These are phyloP conservation scores for Dioctria linearis DNA, from an alignment of 2,888 invertebrate species.

Conservation along the genomic window DNA sequence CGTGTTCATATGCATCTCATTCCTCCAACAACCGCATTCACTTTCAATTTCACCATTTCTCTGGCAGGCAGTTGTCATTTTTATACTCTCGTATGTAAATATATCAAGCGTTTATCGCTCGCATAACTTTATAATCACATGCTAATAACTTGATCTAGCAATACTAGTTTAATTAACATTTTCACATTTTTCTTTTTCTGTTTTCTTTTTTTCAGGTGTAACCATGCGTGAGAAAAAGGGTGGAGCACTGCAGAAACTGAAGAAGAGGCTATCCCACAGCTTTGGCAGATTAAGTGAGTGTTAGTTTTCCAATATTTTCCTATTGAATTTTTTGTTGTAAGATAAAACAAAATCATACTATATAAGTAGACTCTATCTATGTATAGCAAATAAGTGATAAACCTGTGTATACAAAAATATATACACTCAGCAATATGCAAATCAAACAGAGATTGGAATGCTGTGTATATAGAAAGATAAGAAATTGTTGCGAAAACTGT, in stretches of 20 bases:
- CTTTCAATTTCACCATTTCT: constrained; percentile 42
- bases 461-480: background rate
- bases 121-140: constrained; percentile 5
- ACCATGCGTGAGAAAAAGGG: constrained; percentile 95
- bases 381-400: too few relatives aligned
- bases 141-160: constrained; percentile 37
- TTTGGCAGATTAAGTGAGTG: constrained; percentile 97
- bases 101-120: background rate
- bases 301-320: background rate
- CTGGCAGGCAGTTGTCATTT: background rate
- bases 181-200: constrained; percentile 52
- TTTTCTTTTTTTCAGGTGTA: constrained; percentile 78
- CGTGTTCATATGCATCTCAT: background rate
- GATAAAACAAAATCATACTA: background rate
- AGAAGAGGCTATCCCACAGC: constrained; percentile 95
- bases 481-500: constrained; percentile 28
- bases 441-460: constrained; percentile 17
- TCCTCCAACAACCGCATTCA: background rate
- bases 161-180: constrained; percentile 34
- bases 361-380: background rate
- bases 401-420: too few relatives aligned
- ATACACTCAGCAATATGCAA: too few relatives aligned
- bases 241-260: constrained; percentile 93
- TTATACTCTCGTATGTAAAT: constrained; percentile 6
- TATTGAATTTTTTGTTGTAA: background rate